These are phyloP conservation scores for Dryococelus australis DNA, from an alignment of 2,888 invertebrate genomes.

Conservation along the genomic window DNA sequence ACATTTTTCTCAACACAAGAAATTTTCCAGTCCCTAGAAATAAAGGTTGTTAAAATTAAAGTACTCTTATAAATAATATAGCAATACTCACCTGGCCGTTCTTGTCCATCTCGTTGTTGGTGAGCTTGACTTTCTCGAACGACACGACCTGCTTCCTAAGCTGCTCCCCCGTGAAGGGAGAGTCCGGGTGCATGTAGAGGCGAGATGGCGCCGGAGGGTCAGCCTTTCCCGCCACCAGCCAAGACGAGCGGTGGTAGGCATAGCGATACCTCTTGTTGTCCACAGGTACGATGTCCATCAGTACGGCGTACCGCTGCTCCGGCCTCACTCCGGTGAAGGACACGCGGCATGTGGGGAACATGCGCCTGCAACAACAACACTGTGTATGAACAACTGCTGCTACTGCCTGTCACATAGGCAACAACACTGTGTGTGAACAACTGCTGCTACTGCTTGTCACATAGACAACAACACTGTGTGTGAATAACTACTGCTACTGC, in stretches of 20 bases:
- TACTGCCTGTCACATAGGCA: not conserved
- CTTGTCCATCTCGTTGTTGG: slow-evolving; percentile 97
- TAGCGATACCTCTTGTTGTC: slow-evolving; percentile 97
- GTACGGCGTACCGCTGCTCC: slow-evolving; percentile 88
- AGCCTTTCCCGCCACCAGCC: slow-evolving; percentile 98
- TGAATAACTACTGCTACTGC: not conserved
- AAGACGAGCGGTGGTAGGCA: slow-evolving; percentile 97
- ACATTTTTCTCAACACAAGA: too few species aligned
- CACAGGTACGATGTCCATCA: slow-evolving; percentile 96
- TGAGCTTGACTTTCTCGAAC: slow-evolving; percentile 97
- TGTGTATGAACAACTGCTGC: not conserved
- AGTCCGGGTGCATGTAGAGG: slow-evolving; percentile 96
- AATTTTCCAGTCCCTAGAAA: too few species aligned
- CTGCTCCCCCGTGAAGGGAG: slow-evolving; percentile 94
- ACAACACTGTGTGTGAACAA: not conserved
- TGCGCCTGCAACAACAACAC: slow-evolving; percentile 74
- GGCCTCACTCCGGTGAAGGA: slow-evolving; percentile 87
- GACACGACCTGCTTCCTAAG: slow-evolving; percentile 95
- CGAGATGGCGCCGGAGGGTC: slow-evolving; percentile 95
- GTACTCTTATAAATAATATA: too few species aligned
- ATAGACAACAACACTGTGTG: not conserved
- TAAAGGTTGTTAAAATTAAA: too few species aligned
- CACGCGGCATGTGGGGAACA: slow-evolving; percentile 97
- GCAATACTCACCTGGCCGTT: slow-evolving; percentile 82
- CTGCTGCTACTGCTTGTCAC: not conserved